Evolutionary conservation across 2,113 vertebrate species (phyloP).

Genomic region (Semnornis frantzii): DNA sequence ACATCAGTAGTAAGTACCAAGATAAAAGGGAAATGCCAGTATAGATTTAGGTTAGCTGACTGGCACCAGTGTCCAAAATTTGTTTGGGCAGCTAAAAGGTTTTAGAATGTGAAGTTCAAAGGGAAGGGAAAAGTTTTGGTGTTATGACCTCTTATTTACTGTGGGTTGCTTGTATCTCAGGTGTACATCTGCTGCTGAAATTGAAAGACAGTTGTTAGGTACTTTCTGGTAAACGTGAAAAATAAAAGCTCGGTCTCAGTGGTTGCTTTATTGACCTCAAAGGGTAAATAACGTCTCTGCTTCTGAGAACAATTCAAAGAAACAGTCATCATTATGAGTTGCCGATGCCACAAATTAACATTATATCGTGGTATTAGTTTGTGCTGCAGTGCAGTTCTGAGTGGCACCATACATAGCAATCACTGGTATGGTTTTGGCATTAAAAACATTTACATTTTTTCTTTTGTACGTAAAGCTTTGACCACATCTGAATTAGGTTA

Average conservation of each 20-base stretch:
- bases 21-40: too few species aligned
- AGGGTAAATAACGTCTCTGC: not conserved
- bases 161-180: rapidly evolving
- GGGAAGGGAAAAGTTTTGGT: not conserved
- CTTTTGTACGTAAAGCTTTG: constrained; percentile 15
- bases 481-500: constrained; percentile 38
- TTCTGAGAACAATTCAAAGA: not conserved
- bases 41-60: not conserved
- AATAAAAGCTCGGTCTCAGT: not conserved
- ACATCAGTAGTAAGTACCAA: too few species aligned
- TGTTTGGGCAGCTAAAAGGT: not conserved
- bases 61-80: not conserved
- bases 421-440: constrained; percentile 27
- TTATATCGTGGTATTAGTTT: not conserved
- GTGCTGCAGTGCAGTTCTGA: not conserved
- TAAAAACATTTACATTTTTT: constrained; percentile 13
- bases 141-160: rapidly evolving
- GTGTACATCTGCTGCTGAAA: not conserved
- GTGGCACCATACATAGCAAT: not conserved
- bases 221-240: not conserved
- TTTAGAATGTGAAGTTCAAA: not conserved
- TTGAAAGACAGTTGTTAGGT: not conserved
- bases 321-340: not conserved
- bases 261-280: not conserved
- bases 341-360: not conserved